Base-by-base conservation (phyloP, 1,140 invertebrate species). In the Neelides sp. region DNA sequence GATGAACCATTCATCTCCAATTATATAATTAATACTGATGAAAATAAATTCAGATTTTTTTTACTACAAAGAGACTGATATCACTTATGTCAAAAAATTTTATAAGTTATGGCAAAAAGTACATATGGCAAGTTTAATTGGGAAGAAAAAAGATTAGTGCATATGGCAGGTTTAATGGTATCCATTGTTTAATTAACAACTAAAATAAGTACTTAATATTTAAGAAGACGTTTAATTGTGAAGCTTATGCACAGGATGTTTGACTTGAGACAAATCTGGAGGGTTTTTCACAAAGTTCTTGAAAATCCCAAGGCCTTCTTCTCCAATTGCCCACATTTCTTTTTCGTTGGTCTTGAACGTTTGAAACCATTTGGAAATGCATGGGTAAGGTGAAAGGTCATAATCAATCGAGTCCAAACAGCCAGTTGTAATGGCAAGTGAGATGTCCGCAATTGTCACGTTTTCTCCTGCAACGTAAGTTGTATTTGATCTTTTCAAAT, bases 401-500 rank as follows among this genome's bases (percentile, higher is more conserved):
- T 82, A 82, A 34, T 71, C 64, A 17, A 83, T 79, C 1, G 75
- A 79, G 66, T 85, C 80, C 28, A 84, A 65, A 44, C 78, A 79
- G 68, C 82, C 74, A 0, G 77, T 82, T 3, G 78, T 73, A 15
- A 79, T 78, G 30, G 80, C 64, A 1, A 84, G 64, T 5, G 73
- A 76, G 58, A 83, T 79, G 63, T 84, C 81, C 3, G 80, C 81
- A 53, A 85, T 83, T 2, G 80, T 83, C 17, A 83, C 48, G 53
- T 77, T 66, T 60, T 82, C 75, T 61, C 63, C 68, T 22, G 80
- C 80, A n/a, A 73, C 78, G 62, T 80, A 80, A 51, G 71, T 76
- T 1, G 71, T 75, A 12, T 76, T 75, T 48, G 63, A 63, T 15
- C 70, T 68, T 57, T 72, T 62, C 41, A 83, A 64, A 63, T 82